Base-by-base conservation (phyloP, 2,113 vertebrate species). In the rabbit (Oryctolagus cuniculus) region DNA sequence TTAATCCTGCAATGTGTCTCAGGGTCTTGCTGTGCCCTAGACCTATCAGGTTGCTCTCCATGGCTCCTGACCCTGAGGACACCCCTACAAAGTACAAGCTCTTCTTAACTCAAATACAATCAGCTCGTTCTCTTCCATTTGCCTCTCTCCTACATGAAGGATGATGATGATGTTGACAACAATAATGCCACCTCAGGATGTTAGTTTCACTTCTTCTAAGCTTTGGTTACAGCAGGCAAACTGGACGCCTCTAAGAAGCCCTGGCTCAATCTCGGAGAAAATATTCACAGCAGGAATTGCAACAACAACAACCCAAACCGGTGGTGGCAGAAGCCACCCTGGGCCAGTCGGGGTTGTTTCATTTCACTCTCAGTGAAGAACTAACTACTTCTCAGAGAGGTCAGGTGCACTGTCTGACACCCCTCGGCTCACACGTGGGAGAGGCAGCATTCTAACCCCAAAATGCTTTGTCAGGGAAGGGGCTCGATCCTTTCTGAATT, bases 181-280 rank as follows among this genome's bases (percentile, higher is more conserved):
- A 58, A 38, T 55, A 67, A 84, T 90, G 21, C 44, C 16, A 53
- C 34, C 44, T 64, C 72, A 8, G 77, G 34, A 90, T 89, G 96
- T 97, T 74, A 64, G 85, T 92, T 96, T 96, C 84, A 51, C 69
- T 95, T 94, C 91, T 73, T 85, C 44, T 78, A 73, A 88, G 69
- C 58, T 72, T 44, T 83, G 83, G 72, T 70, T 82, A 51, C 24
- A 44, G 51, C 58, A 85, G 74, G 15, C 12, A 17, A 72, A 21
- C 22, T 34, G 53, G 21, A 38, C 8, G 10, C 1, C 34, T 36
- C 72, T 80, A 31, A 70, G 66, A 36, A 70, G 67, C 84, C 58
- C 15, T 9, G 49, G 87, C 27, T 38, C 25, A 55, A 67, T 64
- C 16, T 90, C 81, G 88, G 29, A 88, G 94, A 88, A 80, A 89